These are phyloP conservation scores for Phoenicopterus ruber DNA, from an alignment of 2,113 vertebrate genomes.

Conservation along the genomic window DNA sequence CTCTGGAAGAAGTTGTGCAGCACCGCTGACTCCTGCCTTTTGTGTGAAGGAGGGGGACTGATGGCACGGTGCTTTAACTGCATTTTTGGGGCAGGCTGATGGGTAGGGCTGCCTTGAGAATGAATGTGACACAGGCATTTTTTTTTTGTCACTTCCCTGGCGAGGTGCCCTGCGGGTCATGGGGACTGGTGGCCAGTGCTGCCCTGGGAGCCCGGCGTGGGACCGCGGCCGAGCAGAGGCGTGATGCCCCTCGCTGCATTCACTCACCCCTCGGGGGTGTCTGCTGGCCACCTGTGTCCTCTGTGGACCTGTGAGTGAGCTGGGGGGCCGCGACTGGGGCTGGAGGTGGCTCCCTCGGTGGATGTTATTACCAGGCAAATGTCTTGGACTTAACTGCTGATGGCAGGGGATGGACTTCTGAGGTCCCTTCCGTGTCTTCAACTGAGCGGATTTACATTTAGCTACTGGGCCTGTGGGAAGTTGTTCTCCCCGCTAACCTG, in stretches of 20 bases:
- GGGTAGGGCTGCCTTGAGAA: background rate
- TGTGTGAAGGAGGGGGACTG: background rate
- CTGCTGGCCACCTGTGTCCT: background rate
- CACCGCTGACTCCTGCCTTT: background rate
- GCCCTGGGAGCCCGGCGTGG: accelerated
- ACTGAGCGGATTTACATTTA: background rate
- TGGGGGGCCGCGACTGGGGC: background rate
- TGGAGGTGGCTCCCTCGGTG: background rate
- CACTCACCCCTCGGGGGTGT: background rate
- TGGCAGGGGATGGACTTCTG: background rate
- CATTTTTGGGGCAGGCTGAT: background rate
- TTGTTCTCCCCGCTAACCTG: background rate
- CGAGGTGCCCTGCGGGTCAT: background rate
- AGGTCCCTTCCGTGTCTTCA: background rate
- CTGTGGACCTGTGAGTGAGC: background rate
- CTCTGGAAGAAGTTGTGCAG: background rate
- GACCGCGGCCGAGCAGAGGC: accelerated
- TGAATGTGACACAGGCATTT: background rate
- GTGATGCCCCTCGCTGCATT: background rate
- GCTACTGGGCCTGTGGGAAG: background rate
- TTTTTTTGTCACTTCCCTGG: background rate
- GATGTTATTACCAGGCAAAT: background rate
- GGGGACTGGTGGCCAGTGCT: background rate
- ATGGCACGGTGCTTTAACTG: background rate
- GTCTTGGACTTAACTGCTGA: background rate